Percentiles rank a stretch among this genome's conserved stretches.
phyloP scores from a whole-genome alignment of 2,888 invertebrate species.

The Adelognathus sp. region DNA sequence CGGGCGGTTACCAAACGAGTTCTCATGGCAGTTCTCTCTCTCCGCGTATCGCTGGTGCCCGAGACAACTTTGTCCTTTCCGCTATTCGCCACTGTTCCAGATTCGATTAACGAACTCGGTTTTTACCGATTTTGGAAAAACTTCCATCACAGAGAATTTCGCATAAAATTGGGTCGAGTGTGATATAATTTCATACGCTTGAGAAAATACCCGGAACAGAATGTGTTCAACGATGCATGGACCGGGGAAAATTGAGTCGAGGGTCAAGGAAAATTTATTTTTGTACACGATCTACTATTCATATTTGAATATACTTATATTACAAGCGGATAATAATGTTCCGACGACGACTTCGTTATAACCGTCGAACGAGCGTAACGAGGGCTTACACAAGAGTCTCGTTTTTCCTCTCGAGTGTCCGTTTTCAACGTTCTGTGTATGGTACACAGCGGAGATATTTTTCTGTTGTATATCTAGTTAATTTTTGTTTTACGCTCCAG shows the following conservation, averaged over 20 bases:
- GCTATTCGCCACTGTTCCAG: background rate
- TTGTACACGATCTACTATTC: background rate
- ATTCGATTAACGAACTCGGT: too few species aligned
- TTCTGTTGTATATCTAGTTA: background rate
- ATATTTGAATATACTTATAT: background rate
- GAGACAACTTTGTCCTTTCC: background rate
- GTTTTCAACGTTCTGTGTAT: constrained; percentile 22
- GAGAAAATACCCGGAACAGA: background rate
- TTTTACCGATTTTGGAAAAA: background rate
- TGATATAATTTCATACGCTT: background rate
- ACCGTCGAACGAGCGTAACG: background rate
- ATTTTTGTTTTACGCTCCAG: background rate
- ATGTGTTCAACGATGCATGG: too few species aligned
- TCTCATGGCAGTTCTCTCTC: background rate
- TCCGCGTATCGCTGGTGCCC: background rate
- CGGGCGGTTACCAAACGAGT: background rate
- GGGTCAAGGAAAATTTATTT: background rate
- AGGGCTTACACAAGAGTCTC: background rate
- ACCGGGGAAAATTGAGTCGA: background rate
- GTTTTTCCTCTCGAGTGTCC: constrained; percentile 27
- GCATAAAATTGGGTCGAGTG: background rate
- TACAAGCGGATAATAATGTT: background rate
- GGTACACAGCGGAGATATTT: background rate
- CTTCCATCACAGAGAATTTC: background rate
- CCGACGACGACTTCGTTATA: background rate